A percentile compares a stretch with the other conserved stretches of the same genome.
These are phyloP conservation scores for Mesorhabditis belari DNA, from an alignment of 2,888 invertebrate species.

Conservation along the genomic window DNA sequence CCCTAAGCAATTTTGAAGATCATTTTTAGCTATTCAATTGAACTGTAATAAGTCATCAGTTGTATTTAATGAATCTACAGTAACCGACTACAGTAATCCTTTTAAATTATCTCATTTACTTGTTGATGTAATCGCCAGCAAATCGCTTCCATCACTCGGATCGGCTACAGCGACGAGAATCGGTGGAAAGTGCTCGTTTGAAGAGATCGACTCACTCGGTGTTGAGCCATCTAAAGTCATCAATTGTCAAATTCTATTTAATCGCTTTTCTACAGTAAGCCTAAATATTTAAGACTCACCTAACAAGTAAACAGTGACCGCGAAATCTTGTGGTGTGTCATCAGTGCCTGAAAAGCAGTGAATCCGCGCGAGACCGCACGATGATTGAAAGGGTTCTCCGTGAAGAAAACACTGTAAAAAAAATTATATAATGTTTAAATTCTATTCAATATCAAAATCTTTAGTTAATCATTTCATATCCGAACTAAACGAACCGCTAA, in stretches of 20 bases:
- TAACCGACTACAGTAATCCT: too few species aligned
- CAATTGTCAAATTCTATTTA: neutral
- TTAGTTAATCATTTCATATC: neutral
- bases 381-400: constrained; percentile 16
- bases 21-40: too few species aligned
- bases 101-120: too few species aligned
- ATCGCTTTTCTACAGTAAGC: too few species aligned
- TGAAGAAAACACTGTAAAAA: constrained; percentile 14
- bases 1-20: constrained; percentile 1
- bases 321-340: neutral
- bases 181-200: constrained; percentile 7
- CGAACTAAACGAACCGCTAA: constrained; percentile 15
- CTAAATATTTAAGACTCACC: too few species aligned
- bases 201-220: constrained; percentile 1
- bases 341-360: constrained; percentile 14
- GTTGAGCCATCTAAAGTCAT: neutral
- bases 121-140: constrained; percentile 25
- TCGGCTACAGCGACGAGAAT: constrained; percentile 21
- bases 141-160: constrained; percentile 15
- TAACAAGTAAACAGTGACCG: neutral
- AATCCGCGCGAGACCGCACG: constrained; percentile 15
- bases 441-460: neutral
- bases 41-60: too few species aligned
- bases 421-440: neutral
- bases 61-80: too few species aligned